Percentiles rank a stretch among this genome's conserved stretches.
Conservation (phyloP, 2,888 invertebrate genomes). For the Corbicula japonica region DNA sequence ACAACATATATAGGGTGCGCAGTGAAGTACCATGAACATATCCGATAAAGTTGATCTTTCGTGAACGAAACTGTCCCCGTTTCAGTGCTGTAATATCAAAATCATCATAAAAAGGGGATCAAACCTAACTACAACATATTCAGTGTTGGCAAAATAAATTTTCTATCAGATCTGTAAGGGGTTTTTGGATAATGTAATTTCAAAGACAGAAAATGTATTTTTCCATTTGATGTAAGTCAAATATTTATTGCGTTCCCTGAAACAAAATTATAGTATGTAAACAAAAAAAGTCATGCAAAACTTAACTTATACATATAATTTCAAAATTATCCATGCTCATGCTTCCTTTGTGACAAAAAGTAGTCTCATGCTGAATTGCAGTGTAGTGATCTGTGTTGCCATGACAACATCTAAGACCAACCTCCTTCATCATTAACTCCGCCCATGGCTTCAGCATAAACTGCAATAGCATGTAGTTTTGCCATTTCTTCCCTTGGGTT, state of each 20-base stretch:
- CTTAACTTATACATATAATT: no score
- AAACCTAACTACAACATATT: no score
- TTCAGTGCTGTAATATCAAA: slow-evolving; percentile 38
- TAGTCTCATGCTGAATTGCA: slow-evolving; percentile 36
- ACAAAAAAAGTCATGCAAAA: no score
- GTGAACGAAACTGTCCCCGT: slow-evolving; percentile 24
- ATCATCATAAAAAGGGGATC: no score
- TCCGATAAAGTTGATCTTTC: slow-evolving; percentile 59
- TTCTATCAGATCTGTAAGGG: no score
- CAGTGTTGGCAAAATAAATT: no score
- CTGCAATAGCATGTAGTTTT: slow-evolving; percentile 59
- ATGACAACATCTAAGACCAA: slow-evolving; percentile 55
- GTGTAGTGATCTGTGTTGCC: slow-evolving; percentile 34
- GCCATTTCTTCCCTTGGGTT: slow-evolving; percentile 57
- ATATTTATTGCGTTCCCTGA: no score
- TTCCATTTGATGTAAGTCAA: no score
- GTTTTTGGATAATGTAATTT: no score
- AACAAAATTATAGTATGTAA: no score
- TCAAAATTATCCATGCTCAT: slow-evolving; percentile 9
- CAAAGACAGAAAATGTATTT: no score
- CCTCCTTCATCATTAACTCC: slow-evolving; percentile 64
- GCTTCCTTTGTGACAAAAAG: neutral
- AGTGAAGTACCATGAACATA: slow-evolving; percentile 52
- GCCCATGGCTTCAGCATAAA: slow-evolving; percentile 65
- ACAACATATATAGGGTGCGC: no score